Base-by-base conservation (phyloP, 2,888 invertebrate genomes). In the Eilema sororculum region DNA sequence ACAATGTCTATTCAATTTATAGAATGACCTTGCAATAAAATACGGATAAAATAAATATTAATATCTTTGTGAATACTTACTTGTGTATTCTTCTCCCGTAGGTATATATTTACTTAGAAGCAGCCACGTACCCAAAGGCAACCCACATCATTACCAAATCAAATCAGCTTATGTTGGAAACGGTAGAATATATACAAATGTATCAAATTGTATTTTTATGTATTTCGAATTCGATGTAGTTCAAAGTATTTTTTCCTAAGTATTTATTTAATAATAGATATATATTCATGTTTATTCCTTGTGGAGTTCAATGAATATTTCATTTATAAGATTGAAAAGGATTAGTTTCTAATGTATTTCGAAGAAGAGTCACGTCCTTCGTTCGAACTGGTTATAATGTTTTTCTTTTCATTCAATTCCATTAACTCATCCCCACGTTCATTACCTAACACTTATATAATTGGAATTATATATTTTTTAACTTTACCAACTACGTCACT, bases 301-400 rank as follows among this genome's bases (percentile, higher is more conserved):
- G 8, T 67, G 67, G 71, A 75, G 30, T 16, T 58, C 59, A 65
- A 28, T 25, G 30, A 56, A 9, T n/a, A 52, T 52, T n/a, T n/a
- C 8, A 9, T 72, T 71, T 37, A 68, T 69, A 13, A 52, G 66
- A 68, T 72, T 75, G 62, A 61, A 65, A 33, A 72, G 67, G 72
- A 63, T 76, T 73, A 77, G 71, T 68, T 68, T 65, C 68, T 78
- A 71, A 76, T 75, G 61, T 73, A 33, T 71, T 81, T 78, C 75
- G 63, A 71, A 77, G 75, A 73, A 46, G 20, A 16, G 46, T 20
- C 8, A 46, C 20, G 37, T 37, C 20, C 41, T 46, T 63, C 24
- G 25, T 46, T 63, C 24, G 25, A 46, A 28, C 24, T 41, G n/a
- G n/a, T n/a, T n/a, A n/a, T n/a, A 37, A 37, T 37, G 12, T 37